A percentile compares a stretch with the other conserved stretches of the same genome.
These are phyloP conservation scores for Sphyrna mokarran DNA, from an alignment of 2,113 vertebrate species.

Conservation along the genomic window DNA sequence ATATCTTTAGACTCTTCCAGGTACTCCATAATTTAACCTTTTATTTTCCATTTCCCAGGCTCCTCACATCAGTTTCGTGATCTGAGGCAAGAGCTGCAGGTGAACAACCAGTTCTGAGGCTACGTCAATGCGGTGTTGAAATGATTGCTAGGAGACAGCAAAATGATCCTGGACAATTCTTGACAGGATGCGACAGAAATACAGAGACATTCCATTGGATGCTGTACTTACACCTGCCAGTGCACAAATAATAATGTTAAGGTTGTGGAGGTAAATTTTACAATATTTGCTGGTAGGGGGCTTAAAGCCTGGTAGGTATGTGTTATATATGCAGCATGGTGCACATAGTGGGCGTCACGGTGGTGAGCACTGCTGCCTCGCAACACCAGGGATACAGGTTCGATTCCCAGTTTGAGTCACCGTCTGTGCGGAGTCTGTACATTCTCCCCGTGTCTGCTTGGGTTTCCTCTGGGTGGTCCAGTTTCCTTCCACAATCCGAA, in stretches of 20 bases:
- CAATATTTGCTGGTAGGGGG: not conserved
- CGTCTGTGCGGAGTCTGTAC: too few relatives aligned
- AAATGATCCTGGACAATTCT: not conserved
- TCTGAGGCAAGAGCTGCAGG: not conserved
- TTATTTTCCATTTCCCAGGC: slow-evolving; percentile 7
- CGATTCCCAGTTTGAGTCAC: too few relatives aligned
- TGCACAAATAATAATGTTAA: not conserved
- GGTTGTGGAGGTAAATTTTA: not conserved
- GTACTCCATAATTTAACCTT: not conserved
- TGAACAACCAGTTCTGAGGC: not conserved
- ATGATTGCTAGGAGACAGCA: not conserved
- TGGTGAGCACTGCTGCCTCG: too few relatives aligned
- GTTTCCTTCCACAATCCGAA: too few relatives aligned
- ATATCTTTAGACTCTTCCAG: not conserved
- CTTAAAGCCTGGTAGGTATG: not conserved
- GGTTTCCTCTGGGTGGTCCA: too few relatives aligned
- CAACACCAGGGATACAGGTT: too few relatives aligned
- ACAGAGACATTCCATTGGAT: not conserved
- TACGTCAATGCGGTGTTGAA: not conserved
- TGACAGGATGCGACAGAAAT: not conserved
- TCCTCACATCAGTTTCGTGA: not conserved
- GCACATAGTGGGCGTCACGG: too few relatives aligned
- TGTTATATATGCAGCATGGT: not conserved
- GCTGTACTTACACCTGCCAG: not conserved
- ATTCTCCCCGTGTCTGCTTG: too few relatives aligned